Percentiles rank a stretch among this genome's conserved stretches.
Evolutionary conservation across 2,888 invertebrate species (phyloP).

Genomic region (Scotopteryx bipunctaria): DNA sequence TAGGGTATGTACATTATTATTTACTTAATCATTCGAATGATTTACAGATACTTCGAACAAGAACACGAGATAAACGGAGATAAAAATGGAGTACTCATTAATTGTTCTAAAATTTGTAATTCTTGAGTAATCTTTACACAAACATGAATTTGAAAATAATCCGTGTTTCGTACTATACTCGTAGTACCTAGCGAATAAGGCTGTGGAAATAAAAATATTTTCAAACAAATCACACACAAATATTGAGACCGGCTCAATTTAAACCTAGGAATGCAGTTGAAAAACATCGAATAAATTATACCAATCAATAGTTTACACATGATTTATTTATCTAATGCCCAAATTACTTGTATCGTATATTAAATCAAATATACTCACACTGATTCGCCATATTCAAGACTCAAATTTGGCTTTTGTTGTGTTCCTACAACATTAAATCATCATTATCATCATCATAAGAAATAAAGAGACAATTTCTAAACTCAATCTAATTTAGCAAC

Average conservation of each 20-base stretch:
- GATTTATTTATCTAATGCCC: constrained; percentile 25
- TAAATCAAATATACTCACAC: neutral
- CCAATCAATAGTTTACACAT: constrained; percentile 17
- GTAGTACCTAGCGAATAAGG: no score
- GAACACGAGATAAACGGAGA: neutral
- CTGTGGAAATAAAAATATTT: no score
- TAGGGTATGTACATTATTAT: neutral
- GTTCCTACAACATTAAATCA: no score
- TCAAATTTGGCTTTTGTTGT: neutral
- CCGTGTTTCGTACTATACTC: no score
- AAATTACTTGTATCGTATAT: constrained; percentile 1
- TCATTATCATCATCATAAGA: no score
- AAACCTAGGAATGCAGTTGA: constrained; percentile 50
- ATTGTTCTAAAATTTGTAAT: no score
- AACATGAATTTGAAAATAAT: no score
- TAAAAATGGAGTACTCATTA: no score
- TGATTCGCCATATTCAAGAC: neutral
- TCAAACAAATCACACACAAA: constrained; percentile 25
- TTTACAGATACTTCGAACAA: no score
- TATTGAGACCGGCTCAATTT: constrained; percentile 53
- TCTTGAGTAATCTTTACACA: no score
- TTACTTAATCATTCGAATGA: constrained; percentile 1
- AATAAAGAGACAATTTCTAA: no score
- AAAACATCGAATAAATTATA: constrained; percentile 30
- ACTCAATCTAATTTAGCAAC: no score